phyloP scores from a whole-genome alignment of 2,113 vertebrate species.

The Sinocyclocheilus rhinocerous region DNA sequence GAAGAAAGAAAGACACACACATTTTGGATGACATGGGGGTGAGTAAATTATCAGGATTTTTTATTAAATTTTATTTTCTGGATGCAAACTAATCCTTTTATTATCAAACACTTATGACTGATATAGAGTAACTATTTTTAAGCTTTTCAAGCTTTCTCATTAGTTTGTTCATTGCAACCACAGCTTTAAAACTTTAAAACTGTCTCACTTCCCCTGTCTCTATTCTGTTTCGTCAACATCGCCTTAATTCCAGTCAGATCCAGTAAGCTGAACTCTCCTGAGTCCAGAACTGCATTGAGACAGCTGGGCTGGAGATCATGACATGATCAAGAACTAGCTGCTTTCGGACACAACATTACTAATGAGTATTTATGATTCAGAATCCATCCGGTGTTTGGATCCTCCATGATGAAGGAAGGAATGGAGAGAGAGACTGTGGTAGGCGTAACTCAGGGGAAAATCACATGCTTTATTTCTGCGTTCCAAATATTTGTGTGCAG shows the following conservation, averaged over 20 bases:
- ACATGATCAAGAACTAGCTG: not conserved
- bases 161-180: not conserved
- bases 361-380: slow-evolving; percentile 30
- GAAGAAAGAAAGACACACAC: too few species aligned
- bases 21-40: too few species aligned
- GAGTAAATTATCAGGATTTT: too few species aligned
- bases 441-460: slow-evolving; percentile 2
- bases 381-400: slow-evolving; percentile 1
- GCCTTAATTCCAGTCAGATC: slow-evolving; percentile 11
- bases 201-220: not conserved
- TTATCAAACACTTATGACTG: not conserved
- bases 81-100: too few species aligned
- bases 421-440: slow-evolving; percentile 2
- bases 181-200: not conserved
- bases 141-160: not conserved
- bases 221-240: not conserved
- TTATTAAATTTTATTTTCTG: too few species aligned
- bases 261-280: not conserved
- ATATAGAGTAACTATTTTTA: not conserved
- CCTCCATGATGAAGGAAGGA: not conserved
- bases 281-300: not conserved
- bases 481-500: slow-evolving; percentile 12
- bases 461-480: not conserved
- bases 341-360: not conserved
- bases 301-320: slow-evolving; percentile 10